Conservation (phyloP, 2,797 vertebrate species). For the Choloepus didactylus region DNA sequence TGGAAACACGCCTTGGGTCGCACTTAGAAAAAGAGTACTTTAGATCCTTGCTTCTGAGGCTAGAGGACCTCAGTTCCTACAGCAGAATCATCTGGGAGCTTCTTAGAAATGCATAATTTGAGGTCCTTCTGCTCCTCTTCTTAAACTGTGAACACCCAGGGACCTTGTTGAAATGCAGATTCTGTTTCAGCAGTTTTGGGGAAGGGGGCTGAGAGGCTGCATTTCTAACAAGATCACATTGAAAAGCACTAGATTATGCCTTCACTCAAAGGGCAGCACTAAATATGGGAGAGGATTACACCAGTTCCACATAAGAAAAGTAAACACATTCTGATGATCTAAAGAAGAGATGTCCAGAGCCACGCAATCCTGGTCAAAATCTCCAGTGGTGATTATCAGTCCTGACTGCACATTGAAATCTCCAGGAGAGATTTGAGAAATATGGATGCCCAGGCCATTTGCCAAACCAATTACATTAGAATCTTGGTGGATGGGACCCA, state of each 20-base stretch:
- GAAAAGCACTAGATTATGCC: not conserved
- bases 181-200: not conserved
- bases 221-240: not conserved
- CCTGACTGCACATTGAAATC: not conserved
- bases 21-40: not conserved
- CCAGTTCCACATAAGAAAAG: not conserved
- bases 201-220: no score
- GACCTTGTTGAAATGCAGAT: conserved; percentile 42
- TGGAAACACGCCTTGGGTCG: not conserved
- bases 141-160: conserved; percentile 19
- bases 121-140: not conserved
- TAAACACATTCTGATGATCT: not conserved
- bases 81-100: not conserved
- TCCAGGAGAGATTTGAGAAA: not conserved
- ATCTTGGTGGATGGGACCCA: not conserved
- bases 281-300: not conserved
- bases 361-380: not conserved
- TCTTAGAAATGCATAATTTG: not conserved
- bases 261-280: not conserved
- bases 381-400: not conserved
- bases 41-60: not conserved
- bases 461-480: not conserved
- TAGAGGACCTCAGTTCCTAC: not conserved
- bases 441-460: not conserved
- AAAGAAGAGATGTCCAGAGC: not conserved